A percentile compares a stretch with the other conserved stretches of the same genome.
Conservation (phyloP, 2,113 vertebrate species). For the Aramus guarauna region DNA sequence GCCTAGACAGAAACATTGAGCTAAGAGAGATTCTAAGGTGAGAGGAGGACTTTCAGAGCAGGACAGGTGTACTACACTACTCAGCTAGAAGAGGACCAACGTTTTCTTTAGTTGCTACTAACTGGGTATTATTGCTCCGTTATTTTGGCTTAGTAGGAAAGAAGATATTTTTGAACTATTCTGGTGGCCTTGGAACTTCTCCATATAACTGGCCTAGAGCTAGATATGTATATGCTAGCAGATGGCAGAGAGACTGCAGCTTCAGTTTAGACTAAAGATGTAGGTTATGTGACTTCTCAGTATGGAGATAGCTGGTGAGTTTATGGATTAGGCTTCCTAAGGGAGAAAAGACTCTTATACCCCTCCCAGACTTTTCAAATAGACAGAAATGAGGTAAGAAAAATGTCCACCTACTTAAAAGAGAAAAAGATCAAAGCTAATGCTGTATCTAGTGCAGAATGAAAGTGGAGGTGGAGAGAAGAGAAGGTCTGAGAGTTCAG, state of each 20-base stretch:
- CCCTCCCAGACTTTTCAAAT: not conserved
- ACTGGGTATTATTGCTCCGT: not conserved
- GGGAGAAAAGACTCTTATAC: not conserved
- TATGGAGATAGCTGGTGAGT: not conserved
- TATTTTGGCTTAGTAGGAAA: not conserved
- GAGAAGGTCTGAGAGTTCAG: not conserved
- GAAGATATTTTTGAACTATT: not conserved
- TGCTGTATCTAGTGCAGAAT: not conserved
- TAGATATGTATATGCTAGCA: not conserved
- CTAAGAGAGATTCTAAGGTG: not conserved
- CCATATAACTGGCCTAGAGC: not conserved
- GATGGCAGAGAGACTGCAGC: not conserved
- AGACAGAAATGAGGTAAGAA: not conserved
- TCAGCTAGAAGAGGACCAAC: not conserved
- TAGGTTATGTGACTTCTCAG: not conserved
- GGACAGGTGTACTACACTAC: not conserved
- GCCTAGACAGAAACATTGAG: not conserved
- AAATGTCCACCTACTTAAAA: not conserved
- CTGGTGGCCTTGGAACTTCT: not conserved
- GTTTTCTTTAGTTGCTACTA: not conserved
- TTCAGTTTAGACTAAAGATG: not conserved
- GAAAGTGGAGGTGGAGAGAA: not conserved
- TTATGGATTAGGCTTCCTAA: not conserved
- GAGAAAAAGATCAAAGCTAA: not conserved
- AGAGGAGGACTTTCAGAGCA: not conserved